Base-by-base conservation (phyloP, 2,888 invertebrate genomes). In the Perithous albicinctus region DNA sequence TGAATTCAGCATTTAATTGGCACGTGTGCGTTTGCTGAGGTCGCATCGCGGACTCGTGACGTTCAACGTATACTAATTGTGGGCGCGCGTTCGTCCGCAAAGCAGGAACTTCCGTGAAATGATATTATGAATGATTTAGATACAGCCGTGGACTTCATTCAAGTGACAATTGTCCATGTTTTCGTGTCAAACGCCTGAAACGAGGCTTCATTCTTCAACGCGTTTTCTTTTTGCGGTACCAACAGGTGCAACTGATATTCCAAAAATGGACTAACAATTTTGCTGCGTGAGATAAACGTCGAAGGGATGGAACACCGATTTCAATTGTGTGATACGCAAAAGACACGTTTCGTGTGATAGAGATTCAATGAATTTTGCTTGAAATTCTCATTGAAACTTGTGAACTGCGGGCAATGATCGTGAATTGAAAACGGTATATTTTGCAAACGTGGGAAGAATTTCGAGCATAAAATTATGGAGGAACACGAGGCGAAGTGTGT, bases 21-120 rank as follows among this genome's bases (percentile, higher is more conserved):
- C 69, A 80, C 76, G 72, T 80, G 76, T 48, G 66, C 76, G 20
- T 29, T 32, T 41, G 56, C 41, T 76, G 80, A 76, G 80, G 80
- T 80, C 80, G 72, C 64, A 72, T 23, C 61, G 41, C 20, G 48
- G 59, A 61, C 61, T 61, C 59, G 20, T 67, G 76, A 67, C 59
- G 64, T 64, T n/a, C n/a, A n/a, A 66, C 32, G 23, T 64, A 46
- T 10, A 46, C 72, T 74, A 80, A 80, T 80, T 78, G 75, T 48
- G 43, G 51, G 26, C 56, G 74, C 70, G 69, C 69, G 78, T 82
- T 76, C 56, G 54, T 85, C 80, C 78, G 85, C 84, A 88, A 89
- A 89, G 87, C 89, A 87, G 88, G 85, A 88, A 89, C 88, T 89
- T 89, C 89, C 90, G 90, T 85, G 85, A 86, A 89, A 88, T 72